Evolutionary conservation across 2,113 vertebrate genomes (phyloP).

Genomic region (Melanocharis versteri): DNA sequence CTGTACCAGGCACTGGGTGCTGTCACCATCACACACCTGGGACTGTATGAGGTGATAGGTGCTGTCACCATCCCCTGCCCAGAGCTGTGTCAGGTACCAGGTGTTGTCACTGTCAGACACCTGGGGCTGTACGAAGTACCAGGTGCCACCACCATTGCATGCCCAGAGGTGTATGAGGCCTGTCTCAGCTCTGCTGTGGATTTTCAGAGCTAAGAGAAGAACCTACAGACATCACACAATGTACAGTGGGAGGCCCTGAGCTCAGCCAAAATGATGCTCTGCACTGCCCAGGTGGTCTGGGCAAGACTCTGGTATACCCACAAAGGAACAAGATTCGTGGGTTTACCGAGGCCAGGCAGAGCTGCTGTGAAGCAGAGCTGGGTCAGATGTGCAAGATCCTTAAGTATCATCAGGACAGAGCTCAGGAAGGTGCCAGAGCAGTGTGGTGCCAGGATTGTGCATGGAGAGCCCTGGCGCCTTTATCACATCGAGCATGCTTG

Average conservation of each 20-base stretch:
- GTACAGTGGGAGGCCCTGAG: not conserved
- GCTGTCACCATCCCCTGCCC: not conserved
- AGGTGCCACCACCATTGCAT: not conserved
- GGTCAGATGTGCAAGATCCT: not conserved
- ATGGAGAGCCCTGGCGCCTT: not conserved
- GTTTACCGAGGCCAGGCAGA: not conserved
- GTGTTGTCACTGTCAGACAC: fast-evolving
- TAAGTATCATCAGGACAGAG: not conserved
- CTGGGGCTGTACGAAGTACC: not conserved
- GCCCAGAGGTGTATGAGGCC: not conserved
- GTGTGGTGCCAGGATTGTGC: not conserved
- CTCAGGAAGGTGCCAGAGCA: not conserved
- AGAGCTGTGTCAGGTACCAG: not conserved
- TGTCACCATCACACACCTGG: not conserved
- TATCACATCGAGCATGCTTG: fast-evolving
- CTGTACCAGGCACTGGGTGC: not conserved
- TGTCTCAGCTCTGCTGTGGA: not conserved
- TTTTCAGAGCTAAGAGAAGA: not conserved
- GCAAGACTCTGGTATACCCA: not conserved
- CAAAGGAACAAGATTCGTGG: not conserved
- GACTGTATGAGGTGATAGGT: not conserved
- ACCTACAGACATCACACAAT: no score
- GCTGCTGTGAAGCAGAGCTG: not conserved
- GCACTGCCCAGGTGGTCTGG: not conserved
- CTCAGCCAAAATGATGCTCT: not conserved